Evolutionary conservation across 2,113 vertebrate species (phyloP).

Genomic region (Colius striatus): DNA sequence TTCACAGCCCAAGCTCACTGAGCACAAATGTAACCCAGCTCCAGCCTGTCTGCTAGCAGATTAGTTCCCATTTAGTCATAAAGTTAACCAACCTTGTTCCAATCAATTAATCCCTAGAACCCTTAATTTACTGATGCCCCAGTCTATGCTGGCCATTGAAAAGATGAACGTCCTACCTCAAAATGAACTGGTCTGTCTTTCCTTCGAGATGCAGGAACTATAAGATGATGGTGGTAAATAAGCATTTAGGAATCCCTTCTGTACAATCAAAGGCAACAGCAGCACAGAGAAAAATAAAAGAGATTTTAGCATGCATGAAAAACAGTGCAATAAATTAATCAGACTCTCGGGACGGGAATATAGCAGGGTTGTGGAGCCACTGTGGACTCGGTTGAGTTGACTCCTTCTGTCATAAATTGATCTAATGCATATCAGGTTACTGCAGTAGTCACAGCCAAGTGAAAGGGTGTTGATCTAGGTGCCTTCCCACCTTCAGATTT

Average conservation of each 20-base stretch:
- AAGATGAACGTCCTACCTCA: slow-evolving; percentile 49
- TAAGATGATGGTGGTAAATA: slow-evolving; percentile 34
- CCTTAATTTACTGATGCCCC: slow-evolving; percentile 57
- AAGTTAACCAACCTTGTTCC: slow-evolving; percentile 67
- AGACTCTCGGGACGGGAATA: neutral
- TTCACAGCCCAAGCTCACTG: neutral
- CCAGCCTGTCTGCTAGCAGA: slow-evolving; percentile 17
- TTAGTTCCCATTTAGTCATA: slow-evolving; percentile 62
- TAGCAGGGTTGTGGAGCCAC: neutral
- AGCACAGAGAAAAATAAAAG: slow-evolving; percentile 27
- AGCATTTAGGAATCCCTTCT: slow-evolving; percentile 57
- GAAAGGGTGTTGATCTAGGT: neutral
- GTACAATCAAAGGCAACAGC: slow-evolving; percentile 32
- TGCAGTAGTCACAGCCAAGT: neutral
- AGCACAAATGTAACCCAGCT: slow-evolving; percentile 15
- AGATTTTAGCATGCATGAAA: slow-evolving; percentile 37
- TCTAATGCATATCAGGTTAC: neutral
- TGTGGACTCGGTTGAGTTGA: neutral
- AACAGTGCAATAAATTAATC: slow-evolving; percentile 3
- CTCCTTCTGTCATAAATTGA: neutral
- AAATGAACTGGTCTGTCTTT: slow-evolving; percentile 42
- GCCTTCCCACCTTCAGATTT: neutral
- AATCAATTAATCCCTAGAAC: slow-evolving; percentile 68
- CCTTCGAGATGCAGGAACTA: slow-evolving; percentile 23
- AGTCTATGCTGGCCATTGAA: neutral